Evolutionary conservation across 2,888 invertebrate genomes (phyloP).

Genomic region (Rotaria sp.): DNA sequence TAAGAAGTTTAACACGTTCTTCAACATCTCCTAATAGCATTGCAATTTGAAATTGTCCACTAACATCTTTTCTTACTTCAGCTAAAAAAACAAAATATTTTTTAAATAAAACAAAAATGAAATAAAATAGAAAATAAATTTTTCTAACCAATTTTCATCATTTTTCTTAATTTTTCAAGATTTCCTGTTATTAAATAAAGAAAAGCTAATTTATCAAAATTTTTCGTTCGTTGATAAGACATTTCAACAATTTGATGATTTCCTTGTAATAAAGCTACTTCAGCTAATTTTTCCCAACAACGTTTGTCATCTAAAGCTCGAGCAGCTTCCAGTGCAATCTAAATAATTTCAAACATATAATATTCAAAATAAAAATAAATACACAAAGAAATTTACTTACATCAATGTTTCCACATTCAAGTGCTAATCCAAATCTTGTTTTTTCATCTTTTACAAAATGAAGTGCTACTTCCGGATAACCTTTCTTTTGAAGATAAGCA

Average conservation of each 20-base stretch:
- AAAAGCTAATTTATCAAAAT: conserved; percentile 95
- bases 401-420: conserved; percentile 97
- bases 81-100: conserved; percentile 58
- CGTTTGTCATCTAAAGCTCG: conserved; percentile 82
- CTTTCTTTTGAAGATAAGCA: conserved; percentile 94
- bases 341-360: conserved; percentile 43
- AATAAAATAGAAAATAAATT: background rate
- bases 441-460: conserved; percentile 98
- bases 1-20: conserved; percentile 69
- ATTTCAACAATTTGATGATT: conserved; percentile 76
- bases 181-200: conserved; percentile 95
- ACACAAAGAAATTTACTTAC: conserved; percentile 56
- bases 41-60: conserved; percentile 91
- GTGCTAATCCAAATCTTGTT: conserved; percentile 83
- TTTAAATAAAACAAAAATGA: background rate
- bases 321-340: conserved; percentile 80
- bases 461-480: conserved; percentile 94
- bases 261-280: conserved; percentile 76
- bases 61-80: conserved; percentile 89
- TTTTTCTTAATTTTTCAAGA: conserved; percentile 87
- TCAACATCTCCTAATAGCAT: conserved; percentile 79
- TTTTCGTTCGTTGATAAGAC: conserved; percentile 98
- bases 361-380: too few relatives aligned
- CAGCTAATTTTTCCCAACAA: conserved; percentile 90
- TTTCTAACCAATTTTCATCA: conserved; percentile 76